phyloP scores from a whole-genome alignment of 2,888 invertebrate species.

The Philopedon plagiatum region DNA sequence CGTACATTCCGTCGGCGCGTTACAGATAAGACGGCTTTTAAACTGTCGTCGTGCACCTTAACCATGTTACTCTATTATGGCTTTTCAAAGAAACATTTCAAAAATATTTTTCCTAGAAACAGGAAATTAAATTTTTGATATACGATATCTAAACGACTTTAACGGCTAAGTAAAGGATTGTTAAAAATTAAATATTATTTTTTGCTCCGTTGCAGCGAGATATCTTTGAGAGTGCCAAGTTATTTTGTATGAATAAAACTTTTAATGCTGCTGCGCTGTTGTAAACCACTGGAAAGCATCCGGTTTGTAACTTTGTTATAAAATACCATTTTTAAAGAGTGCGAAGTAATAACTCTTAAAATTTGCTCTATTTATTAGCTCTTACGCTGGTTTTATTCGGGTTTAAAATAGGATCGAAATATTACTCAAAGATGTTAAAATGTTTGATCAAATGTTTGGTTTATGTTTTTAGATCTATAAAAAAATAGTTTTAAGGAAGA shows the following conservation, averaged over 20 bases:
- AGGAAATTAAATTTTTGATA: slow-evolving; percentile 54
- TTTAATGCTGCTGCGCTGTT: neutral
- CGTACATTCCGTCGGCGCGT: slow-evolving; percentile 38
- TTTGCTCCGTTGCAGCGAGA: slow-evolving; percentile 18
- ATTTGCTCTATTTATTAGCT: slow-evolving; percentile 1
- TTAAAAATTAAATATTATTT: slow-evolving; percentile 51
- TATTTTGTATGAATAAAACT: slow-evolving; percentile 26
- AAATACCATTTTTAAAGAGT: slow-evolving; percentile 14
- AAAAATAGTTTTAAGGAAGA: too few species aligned
- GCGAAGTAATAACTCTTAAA: neutral
- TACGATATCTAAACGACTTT: slow-evolving; percentile 53
- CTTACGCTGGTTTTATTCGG: neutral
- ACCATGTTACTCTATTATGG: slow-evolving; percentile 46
- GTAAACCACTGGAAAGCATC: slow-evolving; percentile 22
- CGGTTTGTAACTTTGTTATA: slow-evolving; percentile 18
- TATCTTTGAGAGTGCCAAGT: slow-evolving; percentile 26
- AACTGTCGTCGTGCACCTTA: slow-evolving; percentile 43
- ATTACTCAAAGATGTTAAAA: neutral
- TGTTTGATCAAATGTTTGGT: neutral
- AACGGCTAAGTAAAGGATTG: slow-evolving; percentile 51
- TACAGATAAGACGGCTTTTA: slow-evolving; percentile 42
- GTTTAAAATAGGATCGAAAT: neutral
- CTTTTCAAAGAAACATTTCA: slow-evolving; percentile 52
- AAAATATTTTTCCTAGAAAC: slow-evolving; percentile 51
- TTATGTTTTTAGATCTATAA: too few species aligned